A percentile compares a stretch with the other conserved stretches of the same genome.
Conservation (phyloP, 92 coral and sea anemone species). For the Parazoanthus darwini region DNA sequence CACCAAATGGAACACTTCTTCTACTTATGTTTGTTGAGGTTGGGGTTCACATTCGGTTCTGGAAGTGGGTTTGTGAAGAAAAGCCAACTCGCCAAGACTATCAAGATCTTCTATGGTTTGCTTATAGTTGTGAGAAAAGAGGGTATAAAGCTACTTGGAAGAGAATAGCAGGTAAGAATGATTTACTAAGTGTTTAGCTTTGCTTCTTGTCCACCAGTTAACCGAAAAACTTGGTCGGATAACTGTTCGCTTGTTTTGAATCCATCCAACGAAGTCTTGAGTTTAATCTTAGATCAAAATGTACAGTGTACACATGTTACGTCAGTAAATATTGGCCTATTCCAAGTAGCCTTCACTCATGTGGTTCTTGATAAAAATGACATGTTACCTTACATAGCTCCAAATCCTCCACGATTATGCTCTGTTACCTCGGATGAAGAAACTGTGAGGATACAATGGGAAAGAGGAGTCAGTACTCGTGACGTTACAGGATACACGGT, state of each 20-base stretch:
- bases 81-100: no score
- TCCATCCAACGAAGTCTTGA: no score
- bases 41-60: no score
- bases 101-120: conserved; percentile 12
- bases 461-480: not conserved
- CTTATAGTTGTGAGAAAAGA: conserved; percentile 28
- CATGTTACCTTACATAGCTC: not conserved
- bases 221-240: no score
- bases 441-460: not conserved
- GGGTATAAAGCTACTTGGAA: not conserved
- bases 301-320: no score
- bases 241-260: no score
- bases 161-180: conserved; percentile 8
- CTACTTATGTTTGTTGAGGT: no score
- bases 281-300: no score
- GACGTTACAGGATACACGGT: conserved; percentile 4
- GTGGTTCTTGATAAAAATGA: not conserved
- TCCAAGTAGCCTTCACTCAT: not conserved
- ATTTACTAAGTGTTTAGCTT: not conserved
- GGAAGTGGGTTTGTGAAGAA: no score
- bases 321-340: not conserved
- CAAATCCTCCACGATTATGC: conserved; percentile 16
- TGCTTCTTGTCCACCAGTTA: not conserved
- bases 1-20: no score
- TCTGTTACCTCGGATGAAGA: not conserved